A percentile compares a stretch with the other conserved stretches of the same genome.
These are phyloP conservation scores for Temnothorax nylanderi DNA, from an alignment of 1,140 invertebrate genomes.

Conservation along the genomic window DNA sequence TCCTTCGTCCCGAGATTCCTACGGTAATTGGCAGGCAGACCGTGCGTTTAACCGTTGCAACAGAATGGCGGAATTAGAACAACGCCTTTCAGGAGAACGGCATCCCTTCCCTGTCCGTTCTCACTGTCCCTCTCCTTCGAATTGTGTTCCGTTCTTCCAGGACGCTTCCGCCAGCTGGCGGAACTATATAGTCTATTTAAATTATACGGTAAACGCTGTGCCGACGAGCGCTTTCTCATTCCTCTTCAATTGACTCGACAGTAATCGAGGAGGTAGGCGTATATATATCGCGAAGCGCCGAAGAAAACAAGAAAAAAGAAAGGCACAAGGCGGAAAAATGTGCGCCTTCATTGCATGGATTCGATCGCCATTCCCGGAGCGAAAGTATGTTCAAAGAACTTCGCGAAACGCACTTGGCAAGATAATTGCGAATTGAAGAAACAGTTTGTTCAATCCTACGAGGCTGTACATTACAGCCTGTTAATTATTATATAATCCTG, in stretches of 20 bases:
- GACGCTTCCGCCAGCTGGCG: background rate
- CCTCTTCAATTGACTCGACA: slow-evolving; percentile 27
- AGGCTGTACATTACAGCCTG: background rate
- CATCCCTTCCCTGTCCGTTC: background rate
- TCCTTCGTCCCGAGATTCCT: slow-evolving; percentile 58
- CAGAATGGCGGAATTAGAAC: slow-evolving; percentile 61
- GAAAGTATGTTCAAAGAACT: background rate
- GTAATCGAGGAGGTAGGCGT: background rate
- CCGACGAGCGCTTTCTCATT: slow-evolving; percentile 12
- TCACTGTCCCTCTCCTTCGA: too few species aligned
- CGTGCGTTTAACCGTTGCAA: slow-evolving; percentile 60
- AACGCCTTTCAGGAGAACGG: background rate
- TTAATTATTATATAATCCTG: background rate
- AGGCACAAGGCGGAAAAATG: background rate
- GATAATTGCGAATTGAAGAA: slow-evolving; percentile 4
- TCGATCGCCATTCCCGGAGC: background rate
- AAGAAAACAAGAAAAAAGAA: background rate
- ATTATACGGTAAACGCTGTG: slow-evolving; percentile 26
- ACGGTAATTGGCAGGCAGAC: slow-evolving; percentile 66
- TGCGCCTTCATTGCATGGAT: background rate
- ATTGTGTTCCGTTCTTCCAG: background rate
- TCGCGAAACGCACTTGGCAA: background rate
- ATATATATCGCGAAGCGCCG: background rate
- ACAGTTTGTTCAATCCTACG: background rate
- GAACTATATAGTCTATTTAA: slow-evolving; percentile 59